Evolutionary conservation across 2,888 invertebrate species (phyloP), one percentile per base, ranked within the genome.

Genomic region (Drosophila melanosoma): DNA sequence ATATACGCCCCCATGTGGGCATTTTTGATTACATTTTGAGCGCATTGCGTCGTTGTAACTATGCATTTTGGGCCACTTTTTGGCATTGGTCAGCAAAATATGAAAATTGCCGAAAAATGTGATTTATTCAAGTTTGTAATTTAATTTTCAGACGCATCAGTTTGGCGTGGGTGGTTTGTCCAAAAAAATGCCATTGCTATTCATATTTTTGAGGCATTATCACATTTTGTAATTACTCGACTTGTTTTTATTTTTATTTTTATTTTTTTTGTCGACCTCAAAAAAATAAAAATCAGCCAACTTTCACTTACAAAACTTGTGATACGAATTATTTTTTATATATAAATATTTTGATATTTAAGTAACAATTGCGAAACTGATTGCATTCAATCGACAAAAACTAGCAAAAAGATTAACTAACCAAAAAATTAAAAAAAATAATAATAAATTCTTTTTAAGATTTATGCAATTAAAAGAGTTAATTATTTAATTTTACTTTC

Each of bases 1-100:
- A 20, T 15, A 26, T 52, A 77, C 77, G 59, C 77, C 77, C 76
- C 58, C 74, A 64, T 64, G 23, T 62, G 51, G 71, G 52, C 17
- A 15, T 32, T 32, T 33, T 64, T 6, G 20, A 38, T 62, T 51
- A 56, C 48, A 68, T 10, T 56, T 52, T 58, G 38, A 49, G 53
- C 68, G 60, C 49, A 69, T 61, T 52, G 63, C 67, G 68, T 69
- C 67, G 68, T 69, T 71, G 62, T 62, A 69, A 69, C 51, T 35
- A 20, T 36, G 32, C 42, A 64, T 58, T 52, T 60, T 20, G 26
- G 26, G 3, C 54, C 11, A 33, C 26, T 69, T 76, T 17, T 15
- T 40, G 36, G 8, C n/a, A 17, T 38, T 38, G 51, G 49, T 76
- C 76, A 76, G 76, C 76, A 69, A 29, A 59, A 56, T 49, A 33